Evolutionary conservation across 1,140 invertebrate genomes (phyloP).

Genomic region (Lanistes nyassanus): DNA sequence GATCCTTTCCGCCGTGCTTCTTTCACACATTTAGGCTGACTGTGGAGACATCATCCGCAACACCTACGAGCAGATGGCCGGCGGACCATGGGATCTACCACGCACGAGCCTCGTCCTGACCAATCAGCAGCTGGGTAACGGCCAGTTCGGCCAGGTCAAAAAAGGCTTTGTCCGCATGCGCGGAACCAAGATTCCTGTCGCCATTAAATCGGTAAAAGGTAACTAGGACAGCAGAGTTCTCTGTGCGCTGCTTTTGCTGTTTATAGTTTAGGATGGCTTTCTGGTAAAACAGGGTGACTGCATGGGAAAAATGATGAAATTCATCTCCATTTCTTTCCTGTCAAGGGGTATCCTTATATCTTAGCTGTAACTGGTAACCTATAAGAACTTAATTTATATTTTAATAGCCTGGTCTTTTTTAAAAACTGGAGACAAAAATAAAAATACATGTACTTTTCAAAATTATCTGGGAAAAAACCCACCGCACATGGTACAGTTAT

Average conservation of each 20-base stretch:
- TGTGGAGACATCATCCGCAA: slow-evolving; percentile 28
- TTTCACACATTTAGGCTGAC: slow-evolving; percentile 1
- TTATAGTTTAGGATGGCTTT: not conserved
- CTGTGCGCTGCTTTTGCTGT: not conserved
- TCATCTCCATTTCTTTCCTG: too few relatives aligned
- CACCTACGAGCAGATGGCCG: slow-evolving; percentile 56
- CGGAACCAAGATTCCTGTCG: slow-evolving; percentile 54
- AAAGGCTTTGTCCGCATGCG: slow-evolving; percentile 58
- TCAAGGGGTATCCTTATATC: too few relatives aligned
- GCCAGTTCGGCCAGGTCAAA: slow-evolving; percentile 60
- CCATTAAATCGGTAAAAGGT: slow-evolving; percentile 62
- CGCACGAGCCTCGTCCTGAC: slow-evolving; percentile 53
- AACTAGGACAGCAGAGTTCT: not conserved
- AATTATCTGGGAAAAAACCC: too few relatives aligned
- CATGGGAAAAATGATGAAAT: too few relatives aligned
- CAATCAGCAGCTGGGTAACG: slow-evolving; percentile 55
- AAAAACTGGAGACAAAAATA: too few relatives aligned
- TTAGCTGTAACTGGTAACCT: too few relatives aligned
- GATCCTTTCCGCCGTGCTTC: too few relatives aligned
- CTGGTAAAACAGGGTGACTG: not conserved
- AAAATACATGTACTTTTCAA: too few relatives aligned
- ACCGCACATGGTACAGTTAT: too few relatives aligned
- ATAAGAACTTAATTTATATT: too few relatives aligned
- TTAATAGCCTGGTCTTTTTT: too few relatives aligned
- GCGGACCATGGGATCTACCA: slow-evolving; percentile 55